A percentile compares a stretch with the other conserved stretches of the same genome.
phyloP scores from a whole-genome alignment of 2,113 vertebrate species.

The Laticauda laticaudata region DNA sequence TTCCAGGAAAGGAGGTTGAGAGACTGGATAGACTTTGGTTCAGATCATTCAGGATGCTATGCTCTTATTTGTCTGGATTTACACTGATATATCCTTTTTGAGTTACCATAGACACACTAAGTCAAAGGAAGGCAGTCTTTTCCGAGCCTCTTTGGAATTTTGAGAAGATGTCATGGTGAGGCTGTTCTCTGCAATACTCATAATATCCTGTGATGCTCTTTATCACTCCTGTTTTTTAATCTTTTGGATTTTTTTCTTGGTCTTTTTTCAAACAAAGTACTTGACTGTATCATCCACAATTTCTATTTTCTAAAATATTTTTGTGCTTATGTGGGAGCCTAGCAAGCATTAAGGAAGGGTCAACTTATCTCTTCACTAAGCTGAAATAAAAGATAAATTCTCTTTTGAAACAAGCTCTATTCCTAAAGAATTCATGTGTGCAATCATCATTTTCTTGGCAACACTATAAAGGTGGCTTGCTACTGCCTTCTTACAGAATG shows the following conservation, averaged over 20 bases:
- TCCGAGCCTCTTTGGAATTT: not conserved
- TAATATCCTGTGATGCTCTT: not conserved
- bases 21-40: not conserved
- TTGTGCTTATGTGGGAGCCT: not conserved
- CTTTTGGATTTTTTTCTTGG: not conserved
- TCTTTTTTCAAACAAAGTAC: not conserved
- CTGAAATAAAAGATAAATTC: not conserved
- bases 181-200: not conserved
- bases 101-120: not conserved
- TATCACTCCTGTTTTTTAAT: not conserved
- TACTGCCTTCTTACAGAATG: not conserved
- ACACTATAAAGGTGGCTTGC: not conserved
- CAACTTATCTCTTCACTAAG: not conserved
- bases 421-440: not conserved
- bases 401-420: not conserved
- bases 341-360: not conserved
- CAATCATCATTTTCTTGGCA: not conserved
- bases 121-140: not conserved
- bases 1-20: not conserved
- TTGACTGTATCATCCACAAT: not conserved
- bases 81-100: not conserved
- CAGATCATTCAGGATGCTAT: not conserved
- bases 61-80: not conserved
- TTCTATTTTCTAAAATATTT: not conserved
- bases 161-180: not conserved